Evolutionary conservation across 2,888 invertebrate genomes (phyloP).

Genomic region (Drosophila parthenogenetica): DNA sequence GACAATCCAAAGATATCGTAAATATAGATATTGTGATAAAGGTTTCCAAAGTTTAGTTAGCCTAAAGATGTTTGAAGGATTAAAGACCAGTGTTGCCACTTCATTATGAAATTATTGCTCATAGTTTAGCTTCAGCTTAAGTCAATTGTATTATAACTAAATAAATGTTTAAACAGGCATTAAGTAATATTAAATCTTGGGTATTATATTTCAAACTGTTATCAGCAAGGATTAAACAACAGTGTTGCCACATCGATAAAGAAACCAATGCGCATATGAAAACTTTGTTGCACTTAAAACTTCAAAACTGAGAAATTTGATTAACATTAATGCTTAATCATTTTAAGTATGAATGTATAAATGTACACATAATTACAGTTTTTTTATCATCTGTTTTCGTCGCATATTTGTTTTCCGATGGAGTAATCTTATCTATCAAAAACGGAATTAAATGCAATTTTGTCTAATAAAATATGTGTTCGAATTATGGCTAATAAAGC

Average conservation of each 20-base stretch:
- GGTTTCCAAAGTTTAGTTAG: too few species aligned
- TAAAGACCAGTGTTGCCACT: too few species aligned
- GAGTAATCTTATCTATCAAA: conserved; percentile 32
- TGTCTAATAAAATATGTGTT: conserved; percentile 28
- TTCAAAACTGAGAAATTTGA: neutral
- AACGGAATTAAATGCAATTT: conserved; percentile 22
- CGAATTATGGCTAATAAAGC: conserved; percentile 34
- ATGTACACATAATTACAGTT: neutral
- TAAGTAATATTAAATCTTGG: too few species aligned
- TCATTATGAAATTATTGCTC: too few species aligned
- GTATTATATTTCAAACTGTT: neutral
- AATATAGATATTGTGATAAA: too few species aligned
- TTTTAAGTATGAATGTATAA: neutral
- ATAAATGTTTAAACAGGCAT: too few species aligned
- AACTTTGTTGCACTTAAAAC: conserved; percentile 1
- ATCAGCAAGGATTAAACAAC: neutral
- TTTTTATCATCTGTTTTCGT: neutral
- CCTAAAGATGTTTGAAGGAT: too few species aligned
- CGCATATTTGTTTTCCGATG: neutral
- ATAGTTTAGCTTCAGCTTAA: too few species aligned
- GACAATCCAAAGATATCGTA: conserved; percentile 1
- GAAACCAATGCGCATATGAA: neutral
- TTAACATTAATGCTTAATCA: neutral
- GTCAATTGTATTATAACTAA: too few species aligned
- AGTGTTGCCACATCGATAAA: neutral